Base-by-base conservation (phyloP, 1,140 invertebrate species). In the Lanistes nyassanus region DNA sequence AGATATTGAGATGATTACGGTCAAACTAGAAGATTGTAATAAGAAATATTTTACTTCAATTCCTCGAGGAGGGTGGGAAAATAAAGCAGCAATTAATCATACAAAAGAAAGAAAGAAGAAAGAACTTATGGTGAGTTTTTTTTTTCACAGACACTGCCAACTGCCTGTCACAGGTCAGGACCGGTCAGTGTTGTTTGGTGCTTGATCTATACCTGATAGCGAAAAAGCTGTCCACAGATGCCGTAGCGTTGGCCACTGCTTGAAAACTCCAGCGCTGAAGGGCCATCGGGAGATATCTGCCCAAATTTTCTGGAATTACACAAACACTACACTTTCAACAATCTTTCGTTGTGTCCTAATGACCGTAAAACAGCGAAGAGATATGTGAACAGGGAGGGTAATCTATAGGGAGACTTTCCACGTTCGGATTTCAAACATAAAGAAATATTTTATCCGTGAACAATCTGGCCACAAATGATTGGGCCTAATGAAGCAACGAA, bases 211-310 rank as follows among this genome's bases (percentile, higher is more conserved):
- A 87, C 86, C 86, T 87, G 42, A 88, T 56, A 19, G 96, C 95
- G 89, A 97, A 97, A 90, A 97, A 97, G 9, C 95, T 95, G 87
- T 97, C 95, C 26, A 97, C 95, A 53, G 95, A 95, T 85, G 95
- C 95, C 4, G 94, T 95, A 6, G 95, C 96, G 87, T 97, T 97
- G 71, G 80, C 31, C 39, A 90, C 81, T 7, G 34, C 69, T 31
- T 76, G 68, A 73, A 73, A 66, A 60, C 11, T 60, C 74, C 74
- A 76, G n/a, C 70, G 39, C 29, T 65, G 19, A 23, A 74, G 36
- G 31, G 21, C 26, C 23, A 31, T 55, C 1, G 29, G 39, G 9
- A 69, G 19, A 19, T 47, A 65, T 31, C 42, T 42, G 6, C n/a
- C 34, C 0, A 47, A 0, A 39, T 78, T 78, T 21, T 2, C 65